phyloP scores from a whole-genome alignment of 1,140 invertebrate genomes.

The Drusus annulatus region DNA sequence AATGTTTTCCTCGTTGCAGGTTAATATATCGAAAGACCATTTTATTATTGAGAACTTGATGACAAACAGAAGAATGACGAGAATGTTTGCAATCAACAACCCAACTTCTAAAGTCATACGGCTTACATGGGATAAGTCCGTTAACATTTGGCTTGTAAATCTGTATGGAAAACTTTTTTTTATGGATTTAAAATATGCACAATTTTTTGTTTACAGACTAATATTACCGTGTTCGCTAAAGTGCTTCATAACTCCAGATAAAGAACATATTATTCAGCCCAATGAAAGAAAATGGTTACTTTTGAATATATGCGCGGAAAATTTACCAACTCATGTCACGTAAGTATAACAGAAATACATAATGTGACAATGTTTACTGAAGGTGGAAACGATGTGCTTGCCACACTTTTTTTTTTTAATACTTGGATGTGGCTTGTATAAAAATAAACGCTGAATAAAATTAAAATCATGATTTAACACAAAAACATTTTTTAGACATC shows the following conservation, averaged over 20 bases:
- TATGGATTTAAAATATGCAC: background rate
- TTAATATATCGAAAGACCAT: conserved; percentile 24
- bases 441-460: background rate
- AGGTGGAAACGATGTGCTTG: no score
- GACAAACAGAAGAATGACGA: background rate
- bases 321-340: conserved; percentile 9
- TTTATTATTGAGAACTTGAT: conserved; percentile 15
- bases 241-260: conserved; percentile 5
- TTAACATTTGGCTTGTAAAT: no score
- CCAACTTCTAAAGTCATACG: conserved; percentile 16
- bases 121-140: conserved; percentile 33
- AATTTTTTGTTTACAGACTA: conserved; percentile 12
- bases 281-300: conserved; percentile 21
- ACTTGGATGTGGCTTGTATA: no score
- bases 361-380: no score
- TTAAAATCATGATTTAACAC: background rate
- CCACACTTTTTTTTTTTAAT: no score
- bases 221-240: background rate
- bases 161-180: no score
- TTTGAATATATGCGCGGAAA: conserved; percentile 30
- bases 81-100: conserved; percentile 38
- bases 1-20: conserved; percentile 8
- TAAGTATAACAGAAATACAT: background rate
- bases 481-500: conserved; percentile 7
- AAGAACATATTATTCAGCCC: conserved; percentile 10